Percentiles rank a stretch among this genome's conserved stretches.
Evolutionary conservation across 2,888 invertebrate species (phyloP).

Genomic region (Phrixothrix hirtus): DNA sequence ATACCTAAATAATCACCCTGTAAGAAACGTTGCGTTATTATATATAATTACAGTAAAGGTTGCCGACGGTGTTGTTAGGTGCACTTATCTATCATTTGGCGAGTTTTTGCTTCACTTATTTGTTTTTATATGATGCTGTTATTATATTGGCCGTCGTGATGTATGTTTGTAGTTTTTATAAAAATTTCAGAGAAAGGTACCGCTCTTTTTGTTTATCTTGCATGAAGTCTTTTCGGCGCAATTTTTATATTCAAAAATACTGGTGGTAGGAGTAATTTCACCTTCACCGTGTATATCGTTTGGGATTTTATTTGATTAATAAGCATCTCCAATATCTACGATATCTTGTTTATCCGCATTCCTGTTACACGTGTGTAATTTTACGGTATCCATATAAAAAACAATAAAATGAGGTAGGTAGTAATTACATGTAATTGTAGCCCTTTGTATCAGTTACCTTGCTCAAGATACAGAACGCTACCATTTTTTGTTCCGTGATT

Average conservation of each 20-base stretch:
- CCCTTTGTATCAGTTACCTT: constrained; percentile 15
- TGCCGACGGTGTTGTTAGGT: not conserved
- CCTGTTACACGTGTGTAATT: constrained; percentile 12
- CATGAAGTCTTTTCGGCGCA: no score
- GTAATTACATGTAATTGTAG: constrained; percentile 23
- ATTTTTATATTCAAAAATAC: no score
- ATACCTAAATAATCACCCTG: not conserved
- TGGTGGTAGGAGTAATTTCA: not conserved
- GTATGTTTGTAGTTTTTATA: no score
- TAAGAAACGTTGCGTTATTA: constrained; percentile 3
- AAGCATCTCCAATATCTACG: not conserved
- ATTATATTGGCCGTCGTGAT: not conserved
- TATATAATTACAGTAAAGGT: constrained; percentile 8
- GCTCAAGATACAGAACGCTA: constrained; percentile 1
- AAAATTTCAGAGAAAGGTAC: no score
- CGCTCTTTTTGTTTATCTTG: no score
- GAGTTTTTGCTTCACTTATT: not conserved
- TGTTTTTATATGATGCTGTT: not conserved
- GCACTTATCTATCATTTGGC: constrained; percentile 3
- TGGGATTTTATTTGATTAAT: not conserved
- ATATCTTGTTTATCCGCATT: constrained; percentile 20
- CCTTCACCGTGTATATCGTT: not conserved
- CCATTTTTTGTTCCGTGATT: not conserved
- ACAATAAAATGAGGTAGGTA: constrained; percentile 7
- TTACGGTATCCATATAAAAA: constrained; percentile 13